Conservation (phyloP, 2,113 vertebrate genomes). For the Sphyrna mokarran region DNA sequence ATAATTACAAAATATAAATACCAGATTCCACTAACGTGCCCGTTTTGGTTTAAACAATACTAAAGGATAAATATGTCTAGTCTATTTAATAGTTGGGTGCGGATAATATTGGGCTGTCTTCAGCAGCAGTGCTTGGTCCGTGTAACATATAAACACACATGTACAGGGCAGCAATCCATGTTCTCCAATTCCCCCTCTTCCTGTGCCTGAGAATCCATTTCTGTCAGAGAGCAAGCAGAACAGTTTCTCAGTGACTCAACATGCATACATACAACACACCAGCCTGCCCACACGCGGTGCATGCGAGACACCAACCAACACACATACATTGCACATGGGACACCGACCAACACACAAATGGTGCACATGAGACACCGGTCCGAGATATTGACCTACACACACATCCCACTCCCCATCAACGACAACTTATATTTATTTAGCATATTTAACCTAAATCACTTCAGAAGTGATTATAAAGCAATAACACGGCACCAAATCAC, state of each 20-base stretch:
- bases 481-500: background rate
- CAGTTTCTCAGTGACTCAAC: background rate
- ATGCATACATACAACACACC: background rate
- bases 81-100: conserved; percentile 21
- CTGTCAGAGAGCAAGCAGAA: background rate
- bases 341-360: no score
- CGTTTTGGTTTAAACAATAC: background rate
- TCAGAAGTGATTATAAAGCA: background rate
- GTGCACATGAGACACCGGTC: no score
- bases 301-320: no score
- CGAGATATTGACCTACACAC: no score
- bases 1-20: conserved; percentile 36
- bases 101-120: conserved; percentile 9
- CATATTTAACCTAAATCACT: background rate
- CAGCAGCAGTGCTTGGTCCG: conserved; percentile 7
- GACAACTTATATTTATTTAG: background rate
- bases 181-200: background rate
- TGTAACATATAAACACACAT: conserved; percentile 32
- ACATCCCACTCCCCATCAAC: no score
- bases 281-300: no score
- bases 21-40: conserved; percentile 27
- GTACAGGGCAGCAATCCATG: background rate
- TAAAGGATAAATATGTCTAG: conserved; percentile 21
- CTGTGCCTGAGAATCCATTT: background rate
- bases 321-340: no score